phyloP scores from a whole-genome alignment of 1,140 invertebrate genomes.

The Magallana gigas region DNA sequence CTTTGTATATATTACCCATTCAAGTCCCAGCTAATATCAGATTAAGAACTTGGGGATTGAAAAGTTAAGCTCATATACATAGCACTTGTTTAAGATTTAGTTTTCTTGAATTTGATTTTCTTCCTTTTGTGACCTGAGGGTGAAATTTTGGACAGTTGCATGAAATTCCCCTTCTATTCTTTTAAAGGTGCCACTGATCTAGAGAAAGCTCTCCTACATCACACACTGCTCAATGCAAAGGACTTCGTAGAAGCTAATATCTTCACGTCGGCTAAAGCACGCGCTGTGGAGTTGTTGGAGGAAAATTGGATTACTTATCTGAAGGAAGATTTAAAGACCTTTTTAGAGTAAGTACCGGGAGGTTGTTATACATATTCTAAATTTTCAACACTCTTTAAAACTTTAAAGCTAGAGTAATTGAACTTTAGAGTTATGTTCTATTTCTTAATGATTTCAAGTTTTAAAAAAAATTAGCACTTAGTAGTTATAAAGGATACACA shows the following conservation, averaged over 20 bases:
- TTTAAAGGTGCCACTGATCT: constrained; percentile 42
- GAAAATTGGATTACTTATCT: constrained; percentile 76
- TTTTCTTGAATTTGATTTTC: neutral
- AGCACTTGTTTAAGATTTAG: neutral
- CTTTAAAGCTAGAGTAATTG: too few relatives aligned
- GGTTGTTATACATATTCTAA: too few relatives aligned
- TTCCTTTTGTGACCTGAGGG: neutral
- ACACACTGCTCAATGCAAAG: constrained; percentile 66
- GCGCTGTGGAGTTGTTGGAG: constrained; percentile 71
- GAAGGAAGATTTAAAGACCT: constrained; percentile 78
- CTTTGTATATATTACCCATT: neutral
- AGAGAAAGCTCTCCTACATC: constrained; percentile 67
- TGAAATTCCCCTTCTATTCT: neutral
- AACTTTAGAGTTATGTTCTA: too few relatives aligned
- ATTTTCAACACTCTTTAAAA: too few relatives aligned
- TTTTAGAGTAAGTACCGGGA: constrained; percentile 73
- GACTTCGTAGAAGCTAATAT: constrained; percentile 74
- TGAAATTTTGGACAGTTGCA: neutral
- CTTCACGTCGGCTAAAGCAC: constrained; percentile 71
- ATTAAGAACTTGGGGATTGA: neutral
- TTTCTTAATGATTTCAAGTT: too few relatives aligned
- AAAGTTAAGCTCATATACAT: neutral
- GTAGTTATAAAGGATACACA: too few relatives aligned
- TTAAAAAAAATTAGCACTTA: too few relatives aligned
- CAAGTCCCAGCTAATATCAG: neutral